These are phyloP conservation scores for Tokudaia tokunoshimensis DNA, from an alignment of 2,797 vertebrate genomes.

Conservation along the genomic window DNA sequence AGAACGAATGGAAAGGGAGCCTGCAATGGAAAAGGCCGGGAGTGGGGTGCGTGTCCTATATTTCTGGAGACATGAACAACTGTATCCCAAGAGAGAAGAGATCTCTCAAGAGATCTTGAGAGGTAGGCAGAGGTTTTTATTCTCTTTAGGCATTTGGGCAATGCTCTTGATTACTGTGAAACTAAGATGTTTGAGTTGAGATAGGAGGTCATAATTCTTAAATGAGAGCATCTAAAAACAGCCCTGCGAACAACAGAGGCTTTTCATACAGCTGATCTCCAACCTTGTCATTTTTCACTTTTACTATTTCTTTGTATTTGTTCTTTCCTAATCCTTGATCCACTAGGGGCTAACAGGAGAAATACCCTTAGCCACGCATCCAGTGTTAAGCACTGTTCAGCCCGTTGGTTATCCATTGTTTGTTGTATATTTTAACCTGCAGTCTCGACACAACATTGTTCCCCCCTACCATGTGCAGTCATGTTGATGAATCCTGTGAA, in stretches of 20 bases:
- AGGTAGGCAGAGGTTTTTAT: neutral
- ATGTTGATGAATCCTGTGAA: neutral
- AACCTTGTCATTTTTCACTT: neutral
- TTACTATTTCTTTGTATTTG: neutral
- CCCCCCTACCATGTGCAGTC: neutral
- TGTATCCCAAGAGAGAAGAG: neutral
- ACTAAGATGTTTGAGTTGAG: neutral
- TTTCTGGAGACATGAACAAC: neutral
- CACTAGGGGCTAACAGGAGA: neutral
- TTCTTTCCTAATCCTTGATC: neutral
- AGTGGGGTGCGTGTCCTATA: neutral
- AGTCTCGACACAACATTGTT: neutral
- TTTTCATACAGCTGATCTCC: neutral
- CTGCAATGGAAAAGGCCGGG: neutral
- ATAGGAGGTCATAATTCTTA: neutral
- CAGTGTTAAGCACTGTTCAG: too few species aligned
- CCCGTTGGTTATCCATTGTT: neutral
- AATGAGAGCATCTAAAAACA: neutral
- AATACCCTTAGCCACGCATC: too few species aligned
- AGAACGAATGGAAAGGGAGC: neutral
- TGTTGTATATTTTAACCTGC: neutral
- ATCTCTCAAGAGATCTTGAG: neutral
- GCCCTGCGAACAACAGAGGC: too few species aligned
- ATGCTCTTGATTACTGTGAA: neutral
- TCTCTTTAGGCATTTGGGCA: neutral